Evolutionary conservation across 2,888 invertebrate species (phyloP).

Genomic region (Camponotus fellah): DNA sequence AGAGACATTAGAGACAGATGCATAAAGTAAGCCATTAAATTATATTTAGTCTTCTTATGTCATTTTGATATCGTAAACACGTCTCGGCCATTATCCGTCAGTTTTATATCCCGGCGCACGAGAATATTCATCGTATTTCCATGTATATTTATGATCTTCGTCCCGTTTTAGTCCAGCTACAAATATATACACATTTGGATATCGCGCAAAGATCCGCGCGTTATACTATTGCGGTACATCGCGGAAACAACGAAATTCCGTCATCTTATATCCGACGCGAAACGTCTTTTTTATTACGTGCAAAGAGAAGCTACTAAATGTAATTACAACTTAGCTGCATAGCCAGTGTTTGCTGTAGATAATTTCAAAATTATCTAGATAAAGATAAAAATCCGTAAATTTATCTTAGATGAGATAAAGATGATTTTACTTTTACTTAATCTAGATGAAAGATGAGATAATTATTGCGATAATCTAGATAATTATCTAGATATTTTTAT

Average conservation of each 20-base stretch:
- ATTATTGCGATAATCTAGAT: too few relatives aligned
- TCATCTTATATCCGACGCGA: slow-evolving; percentile 6
- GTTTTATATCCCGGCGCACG: slow-evolving; percentile 17
- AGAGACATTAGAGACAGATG: slow-evolving; percentile 25
- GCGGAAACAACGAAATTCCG: slow-evolving; percentile 6
- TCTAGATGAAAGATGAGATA: too few relatives aligned
- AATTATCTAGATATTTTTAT: too few relatives aligned
- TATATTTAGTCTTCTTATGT: slow-evolving; percentile 39
- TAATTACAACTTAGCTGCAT: neutral
- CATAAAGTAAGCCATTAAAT: slow-evolving; percentile 38
- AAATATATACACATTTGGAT: neutral
- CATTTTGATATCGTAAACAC: slow-evolving; percentile 49
- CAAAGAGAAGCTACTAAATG: neutral
- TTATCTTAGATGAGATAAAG: too few relatives aligned
- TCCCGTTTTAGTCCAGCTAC: slow-evolving; percentile 29
- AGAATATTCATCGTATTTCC: slow-evolving; percentile 30
- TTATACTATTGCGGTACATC: neutral
- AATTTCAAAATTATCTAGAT: too few relatives aligned
- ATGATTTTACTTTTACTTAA: too few relatives aligned
- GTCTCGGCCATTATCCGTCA: slow-evolving; percentile 35
- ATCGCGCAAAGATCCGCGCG: neutral
- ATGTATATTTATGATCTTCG: slow-evolving; percentile 39
- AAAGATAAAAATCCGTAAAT: too few relatives aligned
- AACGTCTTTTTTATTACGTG: slow-evolving; percentile 38
- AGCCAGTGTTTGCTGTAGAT: too few relatives aligned